A percentile compares a stretch with the other conserved stretches of the same genome.
Evolutionary conservation across 2,797 vertebrate genomes (phyloP).

Genomic region (Glossophaga mutica): DNA sequence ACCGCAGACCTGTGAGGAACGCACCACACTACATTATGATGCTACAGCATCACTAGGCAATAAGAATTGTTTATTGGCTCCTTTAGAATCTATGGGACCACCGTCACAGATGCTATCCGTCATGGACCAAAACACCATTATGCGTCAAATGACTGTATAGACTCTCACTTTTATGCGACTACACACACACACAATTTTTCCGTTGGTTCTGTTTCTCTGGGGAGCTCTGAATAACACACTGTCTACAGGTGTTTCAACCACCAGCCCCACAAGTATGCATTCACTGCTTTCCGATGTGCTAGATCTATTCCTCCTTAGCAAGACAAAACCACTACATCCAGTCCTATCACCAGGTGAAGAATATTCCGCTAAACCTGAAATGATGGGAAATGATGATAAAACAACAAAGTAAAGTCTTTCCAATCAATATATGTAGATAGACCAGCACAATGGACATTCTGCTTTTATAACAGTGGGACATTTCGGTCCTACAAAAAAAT

Average conservation of each 20-base stretch:
- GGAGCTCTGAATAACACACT: neutral
- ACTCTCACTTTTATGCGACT: neutral
- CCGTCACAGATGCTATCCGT: neutral
- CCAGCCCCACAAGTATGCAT: neutral
- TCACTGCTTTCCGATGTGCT: neutral
- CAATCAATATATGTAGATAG: neutral
- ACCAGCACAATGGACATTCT: neutral
- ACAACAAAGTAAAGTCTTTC: neutral
- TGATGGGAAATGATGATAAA: neutral
- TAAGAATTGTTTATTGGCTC: neutral
- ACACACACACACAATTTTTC: neutral
- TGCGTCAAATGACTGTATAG: neutral
- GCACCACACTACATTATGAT: neutral
- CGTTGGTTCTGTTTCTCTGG: neutral
- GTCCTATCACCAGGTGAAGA: neutral
- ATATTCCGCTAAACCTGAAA: neutral
- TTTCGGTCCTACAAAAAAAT: neutral
- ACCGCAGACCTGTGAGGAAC: no score
- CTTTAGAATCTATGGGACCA: neutral
- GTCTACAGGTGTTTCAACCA: neutral
- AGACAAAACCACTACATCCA: neutral
- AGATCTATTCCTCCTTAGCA: neutral
- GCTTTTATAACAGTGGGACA: neutral
- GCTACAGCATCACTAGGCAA: neutral
- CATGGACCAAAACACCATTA: neutral